These are phyloP conservation scores for Melipona bicolor DNA, from an alignment of 2,888 invertebrate species.

Conservation along the genomic window DNA sequence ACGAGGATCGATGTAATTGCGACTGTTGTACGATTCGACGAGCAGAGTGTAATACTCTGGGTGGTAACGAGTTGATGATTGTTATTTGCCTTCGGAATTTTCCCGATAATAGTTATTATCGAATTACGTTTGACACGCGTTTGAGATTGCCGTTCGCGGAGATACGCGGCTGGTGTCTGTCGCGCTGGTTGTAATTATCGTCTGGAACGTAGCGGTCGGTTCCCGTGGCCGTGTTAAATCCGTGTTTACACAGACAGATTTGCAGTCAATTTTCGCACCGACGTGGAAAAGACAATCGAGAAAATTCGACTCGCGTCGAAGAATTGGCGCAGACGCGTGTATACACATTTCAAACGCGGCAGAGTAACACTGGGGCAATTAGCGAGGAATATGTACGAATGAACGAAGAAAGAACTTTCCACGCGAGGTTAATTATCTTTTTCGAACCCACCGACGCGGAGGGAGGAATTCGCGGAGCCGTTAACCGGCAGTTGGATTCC, in stretches of 20 bases:
- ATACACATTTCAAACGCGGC: background rate
- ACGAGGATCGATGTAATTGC: conserved; percentile 53
- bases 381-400: conserved; percentile 2
- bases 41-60: background rate
- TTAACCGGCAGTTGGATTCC: conserved; percentile 21
- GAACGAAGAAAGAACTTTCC: conserved; percentile 43
- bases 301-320: no score
- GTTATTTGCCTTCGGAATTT: conserved; percentile 35
- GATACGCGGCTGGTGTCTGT: background rate
- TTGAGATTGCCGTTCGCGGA: conserved; percentile 26
- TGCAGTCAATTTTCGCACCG: no score
- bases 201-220: background rate
- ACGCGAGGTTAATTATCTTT: conserved; percentile 48
- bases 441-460: background rate
- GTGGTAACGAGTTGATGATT: conserved; percentile 50
- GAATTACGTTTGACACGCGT: conserved; percentile 41
- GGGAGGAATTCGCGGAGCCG: conserved; percentile 37
- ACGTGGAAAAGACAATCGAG: no score
- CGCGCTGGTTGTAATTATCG: background rate
- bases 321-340: no score
- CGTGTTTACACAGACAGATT: no score
- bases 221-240: background rate
- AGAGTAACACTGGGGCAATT: conserved; percentile 17
- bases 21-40: conserved; percentile 19
- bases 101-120: conserved; percentile 58